Percentiles rank a stretch among this genome's conserved stretches.
These are phyloP conservation scores for Acanthococcus lagerstroemiae DNA, from an alignment of 2,888 invertebrate species.

Conservation along the genomic window DNA sequence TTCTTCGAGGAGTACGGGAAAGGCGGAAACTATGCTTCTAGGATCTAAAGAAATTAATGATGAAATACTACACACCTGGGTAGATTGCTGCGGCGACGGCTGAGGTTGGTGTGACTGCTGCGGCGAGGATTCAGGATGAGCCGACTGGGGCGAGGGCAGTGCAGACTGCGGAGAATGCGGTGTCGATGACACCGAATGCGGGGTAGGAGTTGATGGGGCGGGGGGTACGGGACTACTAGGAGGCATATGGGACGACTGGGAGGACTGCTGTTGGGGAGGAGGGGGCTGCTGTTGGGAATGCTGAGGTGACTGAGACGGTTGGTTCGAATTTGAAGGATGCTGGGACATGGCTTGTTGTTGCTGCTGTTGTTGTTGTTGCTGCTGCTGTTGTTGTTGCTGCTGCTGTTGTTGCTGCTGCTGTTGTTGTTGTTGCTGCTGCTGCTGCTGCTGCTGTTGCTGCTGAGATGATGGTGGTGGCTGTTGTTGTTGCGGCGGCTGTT, in stretches of 20 bases:
- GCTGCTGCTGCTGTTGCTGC: background rate
- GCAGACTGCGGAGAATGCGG: slow-evolving; percentile 33
- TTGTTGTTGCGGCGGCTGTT: slow-evolving; percentile 29
- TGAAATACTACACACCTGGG: slow-evolving; percentile 28
- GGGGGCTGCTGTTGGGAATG: slow-evolving; percentile 14
- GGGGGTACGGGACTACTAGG: slow-evolving; percentile 32
- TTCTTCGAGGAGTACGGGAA: too few species aligned
- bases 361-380: background rate
- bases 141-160: slow-evolving; percentile 24
- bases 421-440: slow-evolving; percentile 17
- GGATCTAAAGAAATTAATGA: too few species aligned
- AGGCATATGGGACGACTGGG: slow-evolving; percentile 22
- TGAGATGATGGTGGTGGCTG: slow-evolving; percentile 10
- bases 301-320: slow-evolving; percentile 22
- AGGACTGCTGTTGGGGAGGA: too few species aligned
- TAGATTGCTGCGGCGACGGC: slow-evolving; percentile 29
- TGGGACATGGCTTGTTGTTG: slow-evolving; percentile 13
- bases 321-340: slow-evolving; percentile 22
- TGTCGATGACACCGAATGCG: slow-evolving; percentile 33
- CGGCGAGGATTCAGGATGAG: slow-evolving; percentile 18
- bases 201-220: slow-evolving; percentile 33
- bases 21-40: too few species aligned
- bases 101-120: slow-evolving; percentile 31
- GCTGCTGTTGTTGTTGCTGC: slow-evolving; percentile 9
- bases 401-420: background rate